Evolutionary conservation across 2,797 vertebrate species (phyloP).

Genomic region (Sebastes taczanowskii): DNA sequence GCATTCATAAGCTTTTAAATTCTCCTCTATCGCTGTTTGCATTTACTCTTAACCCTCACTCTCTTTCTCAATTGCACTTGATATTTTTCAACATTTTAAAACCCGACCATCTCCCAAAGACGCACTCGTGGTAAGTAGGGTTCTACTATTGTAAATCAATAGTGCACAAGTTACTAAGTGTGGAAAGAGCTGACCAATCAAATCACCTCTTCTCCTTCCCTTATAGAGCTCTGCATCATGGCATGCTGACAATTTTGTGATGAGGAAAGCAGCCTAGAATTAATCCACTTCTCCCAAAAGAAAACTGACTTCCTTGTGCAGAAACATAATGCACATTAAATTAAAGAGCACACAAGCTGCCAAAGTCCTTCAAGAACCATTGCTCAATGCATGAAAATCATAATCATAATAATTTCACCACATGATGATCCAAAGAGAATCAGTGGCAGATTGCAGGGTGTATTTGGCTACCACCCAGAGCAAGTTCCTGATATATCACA

Average conservation of each 20-base stretch:
- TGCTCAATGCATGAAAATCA: background rate
- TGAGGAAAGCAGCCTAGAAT: background rate
- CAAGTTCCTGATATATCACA: slow-evolving; percentile 21
- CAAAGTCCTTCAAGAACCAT: background rate
- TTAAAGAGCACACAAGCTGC: background rate
- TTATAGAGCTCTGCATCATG: background rate
- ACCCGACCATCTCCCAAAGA: background rate
- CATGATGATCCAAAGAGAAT: background rate
- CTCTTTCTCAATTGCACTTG: background rate
- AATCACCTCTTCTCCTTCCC: background rate
- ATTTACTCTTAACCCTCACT: background rate
- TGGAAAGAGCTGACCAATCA: background rate
- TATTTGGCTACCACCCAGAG: slow-evolving; percentile 17
- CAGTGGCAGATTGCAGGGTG: slow-evolving; percentile 28
- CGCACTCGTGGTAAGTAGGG: too few relatives aligned
- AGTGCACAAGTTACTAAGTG: background rate
- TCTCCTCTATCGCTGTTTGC: background rate
- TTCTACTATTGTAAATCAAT: background rate
- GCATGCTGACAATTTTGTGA: background rate
- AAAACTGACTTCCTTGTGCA: background rate
- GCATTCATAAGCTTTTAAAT: slow-evolving; percentile 19
- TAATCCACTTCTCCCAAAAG: background rate
- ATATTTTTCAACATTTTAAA: background rate
- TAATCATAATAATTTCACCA: background rate
- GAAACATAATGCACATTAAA: background rate